phyloP scores from a whole-genome alignment of 1,140 invertebrate species.

The Planococcus citri region DNA sequence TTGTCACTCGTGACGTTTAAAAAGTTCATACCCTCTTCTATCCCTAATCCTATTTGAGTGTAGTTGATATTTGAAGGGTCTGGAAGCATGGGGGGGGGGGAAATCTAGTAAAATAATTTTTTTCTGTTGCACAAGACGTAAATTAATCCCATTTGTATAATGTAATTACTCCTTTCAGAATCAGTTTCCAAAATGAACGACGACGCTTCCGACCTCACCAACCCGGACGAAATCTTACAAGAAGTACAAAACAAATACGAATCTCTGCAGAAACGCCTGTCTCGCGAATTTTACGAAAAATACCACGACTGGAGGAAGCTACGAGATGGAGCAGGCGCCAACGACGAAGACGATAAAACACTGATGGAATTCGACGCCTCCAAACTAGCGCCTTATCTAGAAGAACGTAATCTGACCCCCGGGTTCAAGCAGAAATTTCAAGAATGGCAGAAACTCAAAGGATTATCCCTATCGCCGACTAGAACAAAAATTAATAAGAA shows the following conservation, averaged over 20 bases:
- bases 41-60: too few relatives aligned
- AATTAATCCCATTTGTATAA: too few relatives aligned
- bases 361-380: constrained; percentile 9
- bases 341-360: constrained; percentile 21
- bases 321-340: constrained; percentile 36
- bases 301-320: constrained; percentile 54
- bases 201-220: constrained; percentile 9
- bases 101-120: too few relatives aligned
- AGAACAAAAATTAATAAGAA: constrained; percentile 23
- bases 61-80: too few relatives aligned
- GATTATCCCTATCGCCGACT: constrained; percentile 32
- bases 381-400: constrained; percentile 25
- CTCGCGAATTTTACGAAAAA: constrained; percentile 56
- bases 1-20: too few relatives aligned
- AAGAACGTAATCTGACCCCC: constrained; percentile 53
- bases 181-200: constrained; percentile 22
- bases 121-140: too few relatives aligned
- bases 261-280: constrained; percentile 51
- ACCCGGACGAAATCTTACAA: constrained; percentile 31
- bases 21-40: too few relatives aligned
- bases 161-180: background rate
- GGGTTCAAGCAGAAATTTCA: constrained; percentile 69
- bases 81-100: too few relatives aligned
- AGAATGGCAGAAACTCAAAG: constrained; percentile 72
- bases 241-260: constrained; percentile 47